Evolutionary conservation across 2,888 invertebrate species (phyloP), one percentile per base, ranked within the genome.

Genomic region (Drosophila pegasa): DNA sequence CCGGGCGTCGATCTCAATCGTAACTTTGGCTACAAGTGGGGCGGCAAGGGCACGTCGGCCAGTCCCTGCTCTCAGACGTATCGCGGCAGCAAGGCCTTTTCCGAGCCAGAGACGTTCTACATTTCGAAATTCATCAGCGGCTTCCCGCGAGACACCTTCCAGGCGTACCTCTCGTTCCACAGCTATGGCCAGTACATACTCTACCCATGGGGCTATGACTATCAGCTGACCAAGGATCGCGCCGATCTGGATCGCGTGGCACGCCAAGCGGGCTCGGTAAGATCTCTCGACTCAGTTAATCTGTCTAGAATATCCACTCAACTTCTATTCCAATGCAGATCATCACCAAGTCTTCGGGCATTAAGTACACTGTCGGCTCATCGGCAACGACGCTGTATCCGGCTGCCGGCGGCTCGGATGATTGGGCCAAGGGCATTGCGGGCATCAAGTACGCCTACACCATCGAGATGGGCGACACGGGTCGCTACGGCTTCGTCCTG

Each of bases 1-100:
- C 92, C 94, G 0, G 97, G 97, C 0, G 95, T 95, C 0, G 97
- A 97, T 91, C 94, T 97, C 2, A 97, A 97, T 90, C 94, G 98
- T 70, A 98, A 98, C 92, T 98, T 96, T 90, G 96, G 96, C 93
- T 96, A 95, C 84, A 95, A 96, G 55, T 98, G 97, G 97, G 97
- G 96, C 41, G 96, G 96, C 57, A 94, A 95, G 85, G 98, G 98
- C 0, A 95, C 97, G 1, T 97, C 97, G 16, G 95, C 94, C 43
- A 95, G 96, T 89, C 96, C 97, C 0, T 98, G 98, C 80, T 94
- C 95, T 20, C 96, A 97, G 80, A 96, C 95, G 25, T 98, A 94
- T 89, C 94, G 96, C 41, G 98, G 98, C 14, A 92, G 94, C 0
- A 93, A 93, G 52, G 94, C 97, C 0, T 97, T 97, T 90, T 98